Conservation (phyloP, 2,113 vertebrate species). For the Halcyon senegalensis region DNA sequence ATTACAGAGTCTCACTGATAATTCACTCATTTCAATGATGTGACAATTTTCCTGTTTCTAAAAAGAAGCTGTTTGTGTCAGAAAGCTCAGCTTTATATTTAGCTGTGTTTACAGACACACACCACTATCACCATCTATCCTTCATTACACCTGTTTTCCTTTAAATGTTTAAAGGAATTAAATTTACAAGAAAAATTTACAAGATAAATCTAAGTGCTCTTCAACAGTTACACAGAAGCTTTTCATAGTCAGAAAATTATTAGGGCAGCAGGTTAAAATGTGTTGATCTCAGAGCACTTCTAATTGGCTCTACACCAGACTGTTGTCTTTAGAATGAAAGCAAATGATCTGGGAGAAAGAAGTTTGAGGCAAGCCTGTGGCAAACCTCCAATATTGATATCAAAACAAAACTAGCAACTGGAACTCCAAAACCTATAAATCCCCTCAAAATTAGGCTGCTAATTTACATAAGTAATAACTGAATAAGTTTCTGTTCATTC, state of each 20-base stretch:
- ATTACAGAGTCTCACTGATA: background rate
- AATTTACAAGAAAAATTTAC: too few species aligned
- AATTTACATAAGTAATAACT: background rate
- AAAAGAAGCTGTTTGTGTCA: background rate
- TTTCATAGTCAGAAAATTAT: background rate
- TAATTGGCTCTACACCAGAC: background rate
- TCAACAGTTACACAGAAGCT: background rate
- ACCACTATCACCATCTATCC: background rate
- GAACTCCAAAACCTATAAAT: background rate
- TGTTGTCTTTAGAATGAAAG: background rate
- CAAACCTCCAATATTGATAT: background rate
- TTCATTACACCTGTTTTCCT: background rate
- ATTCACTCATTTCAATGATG: background rate
- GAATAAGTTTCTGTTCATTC: background rate
- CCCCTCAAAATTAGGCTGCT: background rate
- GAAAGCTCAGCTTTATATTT: background rate
- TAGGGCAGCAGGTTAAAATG: background rate
- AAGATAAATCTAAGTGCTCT: background rate
- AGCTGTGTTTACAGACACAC: background rate
- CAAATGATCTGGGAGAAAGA: background rate
- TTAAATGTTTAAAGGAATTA: background rate
- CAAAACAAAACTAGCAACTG: background rate
- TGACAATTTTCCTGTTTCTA: background rate
- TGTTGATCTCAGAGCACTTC: background rate
- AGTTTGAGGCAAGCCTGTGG: background rate